Evolutionary conservation across 2,888 invertebrate species (phyloP).

Genomic region (Anthrax anthrax): DNA sequence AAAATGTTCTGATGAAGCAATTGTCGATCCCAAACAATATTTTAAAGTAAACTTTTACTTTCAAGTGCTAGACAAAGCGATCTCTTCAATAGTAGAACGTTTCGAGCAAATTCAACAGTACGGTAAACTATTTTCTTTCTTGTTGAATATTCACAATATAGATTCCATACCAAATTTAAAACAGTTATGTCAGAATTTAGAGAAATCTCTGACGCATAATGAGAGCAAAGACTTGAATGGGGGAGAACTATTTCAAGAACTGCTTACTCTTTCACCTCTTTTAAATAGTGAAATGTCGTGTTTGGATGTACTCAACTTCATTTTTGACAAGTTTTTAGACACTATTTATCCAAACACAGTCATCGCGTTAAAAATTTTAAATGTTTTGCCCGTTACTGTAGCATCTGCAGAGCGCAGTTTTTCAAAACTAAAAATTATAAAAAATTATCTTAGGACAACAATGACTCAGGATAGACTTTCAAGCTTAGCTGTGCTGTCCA

Average conservation of each 20-base stretch:
- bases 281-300: neutral
- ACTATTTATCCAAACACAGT: neutral
- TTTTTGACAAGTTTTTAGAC: neutral
- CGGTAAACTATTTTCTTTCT: slow-evolving; percentile 1
- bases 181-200: neutral
- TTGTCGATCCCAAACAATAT: neutral
- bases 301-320: neutral
- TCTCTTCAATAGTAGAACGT: neutral
- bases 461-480: no score
- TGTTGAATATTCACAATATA: neutral
- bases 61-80: neutral
- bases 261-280: neutral
- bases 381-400: neutral
- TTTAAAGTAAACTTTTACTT: slow-evolving; percentile 1
- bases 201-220: neutral
- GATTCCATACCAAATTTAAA: neutral
- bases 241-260: neutral
- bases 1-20: neutral
- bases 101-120: neutral
- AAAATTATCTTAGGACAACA: no score
- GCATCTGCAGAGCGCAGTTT: no score
- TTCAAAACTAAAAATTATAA: no score
- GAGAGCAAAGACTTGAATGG: neutral
- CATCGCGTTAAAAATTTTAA: neutral
- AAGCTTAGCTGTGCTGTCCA: no score